Conservation (phyloP, 2,113 vertebrate species). For the Aphelocoma coerulescens region DNA sequence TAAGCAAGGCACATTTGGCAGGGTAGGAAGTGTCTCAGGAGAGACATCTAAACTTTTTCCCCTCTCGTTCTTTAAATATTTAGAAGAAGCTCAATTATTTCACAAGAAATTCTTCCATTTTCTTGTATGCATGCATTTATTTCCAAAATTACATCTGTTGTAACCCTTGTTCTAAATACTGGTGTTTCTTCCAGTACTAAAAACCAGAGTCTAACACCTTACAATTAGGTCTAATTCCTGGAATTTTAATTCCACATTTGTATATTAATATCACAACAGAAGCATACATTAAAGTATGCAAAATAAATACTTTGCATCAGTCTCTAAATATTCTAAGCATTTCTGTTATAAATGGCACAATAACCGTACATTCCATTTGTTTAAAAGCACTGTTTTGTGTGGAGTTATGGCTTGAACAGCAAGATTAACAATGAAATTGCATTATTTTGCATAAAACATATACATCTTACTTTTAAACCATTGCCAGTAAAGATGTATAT, state of each 20-base stretch:
- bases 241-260: neutral
- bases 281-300: neutral
- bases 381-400: conserved; percentile 36
- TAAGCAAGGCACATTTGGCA: conserved; percentile 41
- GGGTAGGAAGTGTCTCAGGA: neutral
- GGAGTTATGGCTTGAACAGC: conserved; percentile 30
- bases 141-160: neutral
- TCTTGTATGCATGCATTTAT: neutral
- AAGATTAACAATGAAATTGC: conserved; percentile 51
- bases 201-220: neutral
- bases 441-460: conserved; percentile 59
- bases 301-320: neutral
- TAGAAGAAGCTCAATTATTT: neutral
- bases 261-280: neutral
- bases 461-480: conserved; percentile 51
- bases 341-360: conserved; percentile 44
- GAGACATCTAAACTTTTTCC: neutral
- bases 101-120: neutral
- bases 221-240: neutral
- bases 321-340: neutral
- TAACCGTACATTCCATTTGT: conserved; percentile 43
- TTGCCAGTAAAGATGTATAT: conserved; percentile 12
- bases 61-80: neutral
- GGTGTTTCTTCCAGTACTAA: neutral
- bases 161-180: neutral